These are phyloP conservation scores for Drosophila nigritarsus DNA, from an alignment of 2,888 invertebrate genomes.

Conservation along the genomic window DNA sequence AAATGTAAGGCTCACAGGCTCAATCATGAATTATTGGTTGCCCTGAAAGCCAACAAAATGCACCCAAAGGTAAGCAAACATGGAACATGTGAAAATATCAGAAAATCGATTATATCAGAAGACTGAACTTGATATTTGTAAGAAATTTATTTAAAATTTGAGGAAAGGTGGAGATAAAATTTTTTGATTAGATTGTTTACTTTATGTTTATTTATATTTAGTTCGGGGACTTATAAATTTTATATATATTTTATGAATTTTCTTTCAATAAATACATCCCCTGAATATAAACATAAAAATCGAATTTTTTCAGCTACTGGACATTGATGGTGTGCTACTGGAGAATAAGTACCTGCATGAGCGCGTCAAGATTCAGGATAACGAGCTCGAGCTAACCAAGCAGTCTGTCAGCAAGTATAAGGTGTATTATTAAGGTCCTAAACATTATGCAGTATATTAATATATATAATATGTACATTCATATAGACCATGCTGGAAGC, in stretches of 20 bases:
- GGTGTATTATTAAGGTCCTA: constrained; percentile 84
- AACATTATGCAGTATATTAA: too few species aligned
- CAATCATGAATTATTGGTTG: constrained; percentile 91
- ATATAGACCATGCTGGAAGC: constrained; percentile 89
- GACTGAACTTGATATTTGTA: neutral
- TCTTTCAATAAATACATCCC: neutral
- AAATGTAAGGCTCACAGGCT: constrained; percentile 93
- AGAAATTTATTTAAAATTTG: neutral
- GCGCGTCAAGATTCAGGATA: constrained; percentile 90
- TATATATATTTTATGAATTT: neutral
- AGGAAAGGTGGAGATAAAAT: neutral
- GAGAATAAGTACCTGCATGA: constrained; percentile 95
- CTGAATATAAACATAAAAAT: neutral
- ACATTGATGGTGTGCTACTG: constrained; percentile 91
- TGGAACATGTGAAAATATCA: neutral
- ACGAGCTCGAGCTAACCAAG: constrained; percentile 91
- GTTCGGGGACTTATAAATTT: neutral
- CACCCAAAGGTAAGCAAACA: constrained; percentile 77
- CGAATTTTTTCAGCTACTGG: constrained; percentile 86
- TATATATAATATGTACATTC: neutral
- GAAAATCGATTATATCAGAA: neutral
- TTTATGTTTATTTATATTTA: neutral
- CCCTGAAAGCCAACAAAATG: constrained; percentile 86
- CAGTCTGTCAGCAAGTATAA: constrained; percentile 91
- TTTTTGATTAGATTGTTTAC: neutral